A percentile compares a stretch with the other conserved stretches of the same genome.
phyloP scores from a whole-genome alignment of 2,113 vertebrate species.

The Chaetorhynchus papuensis region DNA sequence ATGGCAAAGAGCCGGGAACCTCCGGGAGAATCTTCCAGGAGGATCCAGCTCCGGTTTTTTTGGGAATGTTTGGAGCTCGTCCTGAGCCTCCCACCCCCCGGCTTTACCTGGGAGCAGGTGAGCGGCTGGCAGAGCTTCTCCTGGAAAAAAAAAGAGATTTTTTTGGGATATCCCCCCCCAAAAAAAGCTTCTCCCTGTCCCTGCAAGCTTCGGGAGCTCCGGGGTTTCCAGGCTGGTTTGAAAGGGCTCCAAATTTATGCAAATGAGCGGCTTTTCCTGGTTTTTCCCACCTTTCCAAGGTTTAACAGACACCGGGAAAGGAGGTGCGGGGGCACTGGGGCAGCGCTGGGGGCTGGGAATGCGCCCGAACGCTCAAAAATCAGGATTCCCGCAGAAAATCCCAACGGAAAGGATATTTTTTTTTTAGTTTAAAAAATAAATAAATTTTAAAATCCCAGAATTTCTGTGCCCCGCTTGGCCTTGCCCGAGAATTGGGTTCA shows the following conservation, averaged over 20 bases:
- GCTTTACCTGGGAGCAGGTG: neutral
- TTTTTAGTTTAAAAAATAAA: no score
- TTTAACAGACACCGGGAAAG: fast-evolving
- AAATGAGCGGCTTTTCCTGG: neutral
- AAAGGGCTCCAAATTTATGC: neutral
- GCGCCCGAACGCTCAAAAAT: fast-evolving
- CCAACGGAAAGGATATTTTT: fast-evolving
- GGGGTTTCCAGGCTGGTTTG: neutral
- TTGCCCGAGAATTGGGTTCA: neutral
- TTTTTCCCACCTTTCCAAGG: neutral
- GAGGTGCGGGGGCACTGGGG: fast-evolving
- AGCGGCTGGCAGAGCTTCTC: neutral
- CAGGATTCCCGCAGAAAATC: neutral
- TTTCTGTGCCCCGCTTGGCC: fast-evolving
- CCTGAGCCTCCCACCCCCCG: neutral
- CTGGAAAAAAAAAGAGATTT: fast-evolving
- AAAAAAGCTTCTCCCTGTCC: neutral
- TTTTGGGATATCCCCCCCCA: neutral
- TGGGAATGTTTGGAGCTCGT: neutral
- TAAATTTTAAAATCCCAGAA: fast-evolving
- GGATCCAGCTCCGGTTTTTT: neutral
- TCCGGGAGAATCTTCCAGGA: neutral
- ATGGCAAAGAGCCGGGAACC: neutral
- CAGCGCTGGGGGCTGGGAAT: neutral
- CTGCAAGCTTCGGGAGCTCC: neutral